Conservation (phyloP, 2,888 invertebrate genomes). For the Tipula unca region DNA sequence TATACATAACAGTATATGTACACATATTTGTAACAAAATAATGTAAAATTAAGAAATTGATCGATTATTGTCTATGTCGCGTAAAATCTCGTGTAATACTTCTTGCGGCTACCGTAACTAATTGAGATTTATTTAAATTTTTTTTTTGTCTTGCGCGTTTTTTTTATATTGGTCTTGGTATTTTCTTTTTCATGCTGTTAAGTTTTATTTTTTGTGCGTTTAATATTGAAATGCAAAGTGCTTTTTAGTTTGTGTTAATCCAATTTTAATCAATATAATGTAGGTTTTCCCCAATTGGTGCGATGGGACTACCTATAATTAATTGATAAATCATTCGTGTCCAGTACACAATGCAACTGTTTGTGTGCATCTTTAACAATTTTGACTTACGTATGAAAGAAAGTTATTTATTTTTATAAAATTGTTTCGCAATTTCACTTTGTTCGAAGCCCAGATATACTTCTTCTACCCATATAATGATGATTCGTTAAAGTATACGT, state of each 20-base stretch:
- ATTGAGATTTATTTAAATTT: not conserved
- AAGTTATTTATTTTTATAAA: no score
- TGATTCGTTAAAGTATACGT: no score
- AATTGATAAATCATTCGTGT: no score
- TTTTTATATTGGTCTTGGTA: not conserved
- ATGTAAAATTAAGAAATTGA: conserved; percentile 14
- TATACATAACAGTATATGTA: not conserved
- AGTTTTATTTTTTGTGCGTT: not conserved
- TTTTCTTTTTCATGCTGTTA: not conserved
- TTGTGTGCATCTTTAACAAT: no score
- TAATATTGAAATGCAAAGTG: not conserved
- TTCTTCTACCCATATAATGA: no score
- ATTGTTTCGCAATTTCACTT: no score
- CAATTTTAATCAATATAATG: not conserved
- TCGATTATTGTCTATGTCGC: not conserved
- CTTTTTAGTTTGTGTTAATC: not conserved
- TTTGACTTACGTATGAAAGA: no score
- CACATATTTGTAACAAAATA: not conserved
- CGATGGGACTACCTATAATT: not conserved
- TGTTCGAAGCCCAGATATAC: no score
- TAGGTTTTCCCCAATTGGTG: not conserved
- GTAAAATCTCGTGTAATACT: conserved; percentile 2
- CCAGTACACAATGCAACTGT: no score
- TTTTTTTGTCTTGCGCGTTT: not conserved
- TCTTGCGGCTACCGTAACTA: not conserved